A percentile compares a stretch with the other conserved stretches of the same genome.
phyloP scores from a whole-genome alignment of 1,140 invertebrate genomes.

The Vanessa tameamea region DNA sequence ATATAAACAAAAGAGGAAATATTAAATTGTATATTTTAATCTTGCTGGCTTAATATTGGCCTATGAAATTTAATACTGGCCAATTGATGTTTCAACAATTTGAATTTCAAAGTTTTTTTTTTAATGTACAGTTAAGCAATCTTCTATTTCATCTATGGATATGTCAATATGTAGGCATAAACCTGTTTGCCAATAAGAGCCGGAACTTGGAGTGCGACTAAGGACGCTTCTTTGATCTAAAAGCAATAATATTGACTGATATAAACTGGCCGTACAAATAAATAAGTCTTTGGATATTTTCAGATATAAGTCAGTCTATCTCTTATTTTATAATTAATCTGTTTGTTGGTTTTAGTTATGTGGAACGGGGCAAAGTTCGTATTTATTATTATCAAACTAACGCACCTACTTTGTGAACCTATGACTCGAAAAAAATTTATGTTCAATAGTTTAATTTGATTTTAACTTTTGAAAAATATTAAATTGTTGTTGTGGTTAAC shows the following conservation, averaged over 20 bases:
- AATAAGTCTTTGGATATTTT: constrained; percentile 48
- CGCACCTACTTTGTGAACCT: background rate
- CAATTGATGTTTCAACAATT: too few species aligned
- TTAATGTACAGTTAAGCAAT: too few species aligned
- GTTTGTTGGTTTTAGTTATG: constrained; percentile 53
- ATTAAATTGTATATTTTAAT: too few species aligned
- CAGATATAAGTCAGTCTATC: constrained; percentile 48
- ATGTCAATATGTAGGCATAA: background rate
- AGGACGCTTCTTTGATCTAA: constrained; percentile 56
- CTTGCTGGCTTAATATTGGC: too few species aligned
- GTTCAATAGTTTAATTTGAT: too few species aligned
- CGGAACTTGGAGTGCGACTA: constrained; percentile 35
- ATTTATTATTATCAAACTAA: constrained; percentile 25
- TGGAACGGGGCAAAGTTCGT: constrained; percentile 35
- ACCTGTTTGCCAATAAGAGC: constrained; percentile 29
- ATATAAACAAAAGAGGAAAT: too few species aligned
- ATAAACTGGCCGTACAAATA: constrained; percentile 53
- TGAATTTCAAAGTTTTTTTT: too few species aligned
- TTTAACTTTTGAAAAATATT: too few species aligned
- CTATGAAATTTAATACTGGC: too few species aligned
- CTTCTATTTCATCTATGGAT: too few species aligned
- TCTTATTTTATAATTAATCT: constrained; percentile 52
- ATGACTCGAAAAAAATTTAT: background rate
- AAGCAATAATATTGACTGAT: constrained; percentile 62
- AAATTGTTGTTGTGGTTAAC: too few species aligned